phyloP scores from a whole-genome alignment of 1,140 invertebrate genomes.

The Zaprionus tsacasi region DNA sequence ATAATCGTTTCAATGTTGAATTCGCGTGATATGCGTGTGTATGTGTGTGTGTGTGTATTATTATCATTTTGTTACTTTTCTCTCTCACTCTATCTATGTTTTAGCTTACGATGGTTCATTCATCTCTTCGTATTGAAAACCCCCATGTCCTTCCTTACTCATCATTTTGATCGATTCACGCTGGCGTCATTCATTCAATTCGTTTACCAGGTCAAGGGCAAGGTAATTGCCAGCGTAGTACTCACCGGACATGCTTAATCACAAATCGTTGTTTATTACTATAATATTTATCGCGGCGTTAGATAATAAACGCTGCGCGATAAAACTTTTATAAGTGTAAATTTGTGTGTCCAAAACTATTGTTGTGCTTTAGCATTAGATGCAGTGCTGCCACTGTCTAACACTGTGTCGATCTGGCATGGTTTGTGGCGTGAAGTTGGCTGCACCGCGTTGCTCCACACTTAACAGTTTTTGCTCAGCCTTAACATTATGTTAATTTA shows the following conservation, averaged over 20 bases:
- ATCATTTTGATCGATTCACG: slow-evolving; percentile 39
- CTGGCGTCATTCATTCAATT: slow-evolving; percentile 52
- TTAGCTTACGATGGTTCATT: background rate
- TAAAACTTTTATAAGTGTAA: slow-evolving; percentile 31
- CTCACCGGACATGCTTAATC: slow-evolving; percentile 66
- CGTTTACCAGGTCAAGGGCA: slow-evolving; percentile 49
- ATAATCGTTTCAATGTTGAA: slow-evolving; percentile 33
- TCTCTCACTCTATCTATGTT: slow-evolving; percentile 2
- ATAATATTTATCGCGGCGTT: slow-evolving; percentile 62
- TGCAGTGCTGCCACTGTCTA: slow-evolving; percentile 19
- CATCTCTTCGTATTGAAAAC: background rate
- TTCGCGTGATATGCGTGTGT: slow-evolving; percentile 31
- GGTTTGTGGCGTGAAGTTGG: slow-evolving; percentile 21
- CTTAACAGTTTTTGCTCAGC: slow-evolving; percentile 22
- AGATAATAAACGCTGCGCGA: slow-evolving; percentile 54
- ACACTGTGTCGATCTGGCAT: slow-evolving; percentile 8
- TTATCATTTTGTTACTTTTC: slow-evolving; percentile 20
- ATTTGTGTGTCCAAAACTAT: slow-evolving; percentile 26
- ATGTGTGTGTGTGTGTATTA: background rate
- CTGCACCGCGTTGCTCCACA: slow-evolving; percentile 9
- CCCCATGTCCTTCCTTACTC: slow-evolving; percentile 8
- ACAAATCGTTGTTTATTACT: slow-evolving; percentile 33
- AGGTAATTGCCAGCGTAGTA: slow-evolving; percentile 11
- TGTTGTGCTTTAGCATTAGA: slow-evolving; percentile 11
- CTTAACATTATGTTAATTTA: background rate